Conservation (phyloP, 2,113 vertebrate species). For the Microcebus jonahi region DNA sequence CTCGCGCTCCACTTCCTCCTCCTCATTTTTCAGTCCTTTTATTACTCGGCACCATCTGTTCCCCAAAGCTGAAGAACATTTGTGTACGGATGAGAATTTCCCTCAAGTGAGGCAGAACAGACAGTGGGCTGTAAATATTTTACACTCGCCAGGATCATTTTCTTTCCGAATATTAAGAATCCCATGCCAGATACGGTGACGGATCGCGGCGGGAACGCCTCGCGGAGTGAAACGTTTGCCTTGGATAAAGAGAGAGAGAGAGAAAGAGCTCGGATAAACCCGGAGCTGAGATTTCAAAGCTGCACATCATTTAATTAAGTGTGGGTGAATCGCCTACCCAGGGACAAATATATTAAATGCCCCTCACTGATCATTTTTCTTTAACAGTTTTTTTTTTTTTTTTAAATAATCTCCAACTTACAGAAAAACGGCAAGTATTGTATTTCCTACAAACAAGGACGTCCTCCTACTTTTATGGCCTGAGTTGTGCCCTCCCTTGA, state of each 20-base stretch:
- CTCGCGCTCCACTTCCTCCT: not conserved
- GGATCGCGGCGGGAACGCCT: not conserved
- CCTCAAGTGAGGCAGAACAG: slow-evolving; percentile 51
- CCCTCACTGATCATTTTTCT: not conserved
- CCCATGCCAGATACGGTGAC: not conserved
- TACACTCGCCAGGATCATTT: slow-evolving; percentile 35
- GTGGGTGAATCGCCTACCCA: no score
- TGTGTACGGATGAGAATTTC: slow-evolving; percentile 46
- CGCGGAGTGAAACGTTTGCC: not conserved
- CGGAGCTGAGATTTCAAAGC: not conserved
- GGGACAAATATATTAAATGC: not conserved
- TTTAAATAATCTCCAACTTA: not conserved
- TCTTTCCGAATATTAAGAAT: slow-evolving; percentile 51
- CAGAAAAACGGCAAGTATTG: not conserved
- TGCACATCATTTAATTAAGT: not conserved
- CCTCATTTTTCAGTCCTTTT: slow-evolving; percentile 54
- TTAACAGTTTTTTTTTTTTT: not conserved
- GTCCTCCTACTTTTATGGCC: not conserved
- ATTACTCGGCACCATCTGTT: slow-evolving; percentile 62
- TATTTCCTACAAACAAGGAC: not conserved
- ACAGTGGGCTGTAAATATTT: slow-evolving; percentile 60
- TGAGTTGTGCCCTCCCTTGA: no score
- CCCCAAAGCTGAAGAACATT: slow-evolving; percentile 31
- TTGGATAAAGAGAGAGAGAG: not conserved
- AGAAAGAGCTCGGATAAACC: not conserved